Conservation (phyloP, 2,888 invertebrate genomes). For the Sminthurinus aureus region DNA sequence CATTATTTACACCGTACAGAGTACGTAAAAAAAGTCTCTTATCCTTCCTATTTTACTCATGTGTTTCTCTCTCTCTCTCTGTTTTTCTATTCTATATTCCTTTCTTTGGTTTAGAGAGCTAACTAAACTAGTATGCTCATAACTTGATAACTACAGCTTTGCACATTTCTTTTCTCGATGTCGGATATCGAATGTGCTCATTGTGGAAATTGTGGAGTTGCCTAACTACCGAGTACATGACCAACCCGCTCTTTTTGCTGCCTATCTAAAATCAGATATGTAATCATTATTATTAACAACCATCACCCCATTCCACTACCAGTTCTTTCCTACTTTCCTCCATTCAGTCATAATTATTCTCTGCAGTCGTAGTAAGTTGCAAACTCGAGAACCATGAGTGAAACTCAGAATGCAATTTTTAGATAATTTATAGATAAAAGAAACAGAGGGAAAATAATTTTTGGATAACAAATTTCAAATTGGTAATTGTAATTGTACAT, state of each 20-base stretch:
- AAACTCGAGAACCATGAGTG: neutral
- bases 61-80: conserved; percentile 4
- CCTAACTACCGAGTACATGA: neutral
- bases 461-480: neutral
- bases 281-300: neutral
- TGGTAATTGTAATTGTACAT: neutral
- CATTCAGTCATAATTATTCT: conserved; percentile 12
- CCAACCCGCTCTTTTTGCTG: neutral
- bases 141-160: neutral
- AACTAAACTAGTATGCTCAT: too few relatives aligned
- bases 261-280: neutral
- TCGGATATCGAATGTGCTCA: neutral
- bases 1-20: conserved; percentile 37
- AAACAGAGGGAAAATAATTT: neutral
- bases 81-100: neutral
- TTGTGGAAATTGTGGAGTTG: neutral
- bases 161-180: neutral
- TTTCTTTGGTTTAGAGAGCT: too few relatives aligned
- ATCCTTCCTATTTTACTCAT: conserved; percentile 29
- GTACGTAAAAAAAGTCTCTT: conserved; percentile 33
- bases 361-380: neutral
- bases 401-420: too few relatives aligned
- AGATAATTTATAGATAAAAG: neutral
- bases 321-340: conserved; percentile 21
- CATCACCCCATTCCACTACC: conserved; percentile 26